Evolutionary conservation across 92 coral and sea anemone genomes (phyloP), one percentile per base, ranked within the genome.

Genomic region (Actinostola sp.): DNA sequence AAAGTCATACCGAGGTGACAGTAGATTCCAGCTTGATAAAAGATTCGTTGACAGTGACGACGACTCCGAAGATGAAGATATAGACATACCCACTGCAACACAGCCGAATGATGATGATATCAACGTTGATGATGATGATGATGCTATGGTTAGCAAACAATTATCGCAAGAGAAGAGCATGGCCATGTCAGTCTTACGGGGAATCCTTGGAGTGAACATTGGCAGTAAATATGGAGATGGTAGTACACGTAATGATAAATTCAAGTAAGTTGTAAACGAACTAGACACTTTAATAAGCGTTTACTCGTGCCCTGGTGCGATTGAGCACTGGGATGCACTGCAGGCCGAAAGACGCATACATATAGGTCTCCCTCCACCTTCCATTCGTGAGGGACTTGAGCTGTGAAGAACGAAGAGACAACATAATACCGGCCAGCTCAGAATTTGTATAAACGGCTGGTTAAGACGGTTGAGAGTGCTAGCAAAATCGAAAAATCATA

Each of bases 1-100:
- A 77, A 87, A 82, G 70, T 71, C 91, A 26, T 91, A 82, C 63
- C 86, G 91, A 9, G 92, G 97, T 33, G 99, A 95, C 70, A 69
- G 77, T 43, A 58, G 99, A 55, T 95, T 95, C 62, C 84, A 91
- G 59, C 85, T 95, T 67, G 97, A 95, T 44, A 61, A 84, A 48
- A 80, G 92, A 52, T 95, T 95, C 39, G 71, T 86, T 69, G 99
- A 91, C 45, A 88, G 91, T 65, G 97, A 95, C 57, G 86, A 81
- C 29, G 90, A 88, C 9, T 41, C 82, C 10, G 82, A 78, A 10
- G 70, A 66, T 10, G 72, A 60, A 56, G 61, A 77, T 25, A 52
- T 49, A n/a, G 23, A 50, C 13, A 44, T 28, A 15, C 33, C 20
- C 28, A 50, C 29, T 51, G 34, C 31, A 30, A 15, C 41, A 57